Base-by-base conservation (phyloP, 2,113 vertebrate species). In the Nasalis larvatus region DNA sequence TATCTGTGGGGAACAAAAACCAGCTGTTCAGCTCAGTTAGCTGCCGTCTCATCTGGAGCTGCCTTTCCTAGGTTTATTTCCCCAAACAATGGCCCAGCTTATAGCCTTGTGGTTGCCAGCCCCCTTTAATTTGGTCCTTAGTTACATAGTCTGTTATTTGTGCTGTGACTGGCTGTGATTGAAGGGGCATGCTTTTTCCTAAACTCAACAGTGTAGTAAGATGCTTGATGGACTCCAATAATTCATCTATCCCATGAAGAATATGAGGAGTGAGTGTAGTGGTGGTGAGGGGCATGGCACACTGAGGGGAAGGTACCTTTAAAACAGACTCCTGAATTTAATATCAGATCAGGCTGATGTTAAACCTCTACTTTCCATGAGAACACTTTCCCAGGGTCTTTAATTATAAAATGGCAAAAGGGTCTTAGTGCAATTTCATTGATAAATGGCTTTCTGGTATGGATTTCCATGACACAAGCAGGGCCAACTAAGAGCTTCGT, bases 41-140 rank as follows among this genome's bases (percentile, higher is more conserved):
- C 54, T 97, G 86, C 71, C 16, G n/a, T 86, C 52, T 97, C 80
- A 84, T 96, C 95, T 97, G 95, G 94, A 96, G 93, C 60, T 63
- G 73, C 40, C 37, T 97, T 45, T 81, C 76, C 32, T 73, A 96
- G 68, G 89, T 42, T 47, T 47, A 21, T 96, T 89, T 20, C 8
- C 85, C 32, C 49, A 82, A 92, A 93, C 91, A 89, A 56, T 56
- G 84, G 35, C 56, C 45, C 84, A 91, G 85, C 97, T 97, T 97
- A 63, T 30, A 95, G 94, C 89, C 88, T 97, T 95, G 54, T 92
- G 49, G 60, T 77, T 96, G 63, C 88, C 84, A 81, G 52, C 56
- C 73, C 58, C 69, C 92, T 98, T 97, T 98, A 98, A 97, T 94
- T 98, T 96, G 35, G 92, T 60, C 71, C 92, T 98, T 98, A 78